Conservation (phyloP, 2,888 invertebrate species). For the Ennomos quercinarius region DNA sequence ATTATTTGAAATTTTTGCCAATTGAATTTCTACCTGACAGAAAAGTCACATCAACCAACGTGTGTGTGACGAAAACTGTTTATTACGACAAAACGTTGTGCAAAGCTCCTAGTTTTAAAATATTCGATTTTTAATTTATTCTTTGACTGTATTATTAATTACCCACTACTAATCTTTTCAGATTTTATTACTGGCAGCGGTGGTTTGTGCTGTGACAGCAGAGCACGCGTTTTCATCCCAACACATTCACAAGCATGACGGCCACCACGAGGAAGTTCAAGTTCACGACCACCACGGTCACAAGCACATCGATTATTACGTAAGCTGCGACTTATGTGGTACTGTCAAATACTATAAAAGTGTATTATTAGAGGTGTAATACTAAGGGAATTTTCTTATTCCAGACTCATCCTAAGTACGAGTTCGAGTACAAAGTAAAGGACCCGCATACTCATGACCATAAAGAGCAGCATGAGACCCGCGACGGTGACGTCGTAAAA, state of each 20-base stretch:
- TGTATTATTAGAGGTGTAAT: too few species aligned
- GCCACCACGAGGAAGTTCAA: constrained; percentile 41
- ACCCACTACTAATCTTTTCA: background rate
- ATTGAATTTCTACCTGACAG: too few species aligned
- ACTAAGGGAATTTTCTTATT: background rate
- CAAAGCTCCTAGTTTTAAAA: too few species aligned
- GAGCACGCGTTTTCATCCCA: constrained; percentile 51
- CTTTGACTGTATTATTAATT: too few species aligned
- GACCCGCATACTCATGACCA: constrained; percentile 70
- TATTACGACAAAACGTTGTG: too few species aligned
- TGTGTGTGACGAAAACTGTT: too few species aligned
- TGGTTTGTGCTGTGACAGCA: constrained; percentile 36
- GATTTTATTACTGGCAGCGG: constrained; percentile 30
- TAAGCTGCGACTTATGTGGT: constrained; percentile 22
- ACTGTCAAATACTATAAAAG: too few species aligned
- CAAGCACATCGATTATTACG: constrained; percentile 45
- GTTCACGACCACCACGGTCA: constrained; percentile 40
- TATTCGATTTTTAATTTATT: too few species aligned
- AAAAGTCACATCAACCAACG: too few species aligned
- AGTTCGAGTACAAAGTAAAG: constrained; percentile 68
- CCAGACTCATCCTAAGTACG: constrained; percentile 43
- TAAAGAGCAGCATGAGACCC: constrained; percentile 61
- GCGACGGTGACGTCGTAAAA: constrained; percentile 60
- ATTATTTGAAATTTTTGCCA: too few species aligned
- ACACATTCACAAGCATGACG: constrained; percentile 50